These are phyloP conservation scores for Labrus mixtus DNA, from an alignment of 2,113 vertebrate genomes.

Conservation along the genomic window DNA sequence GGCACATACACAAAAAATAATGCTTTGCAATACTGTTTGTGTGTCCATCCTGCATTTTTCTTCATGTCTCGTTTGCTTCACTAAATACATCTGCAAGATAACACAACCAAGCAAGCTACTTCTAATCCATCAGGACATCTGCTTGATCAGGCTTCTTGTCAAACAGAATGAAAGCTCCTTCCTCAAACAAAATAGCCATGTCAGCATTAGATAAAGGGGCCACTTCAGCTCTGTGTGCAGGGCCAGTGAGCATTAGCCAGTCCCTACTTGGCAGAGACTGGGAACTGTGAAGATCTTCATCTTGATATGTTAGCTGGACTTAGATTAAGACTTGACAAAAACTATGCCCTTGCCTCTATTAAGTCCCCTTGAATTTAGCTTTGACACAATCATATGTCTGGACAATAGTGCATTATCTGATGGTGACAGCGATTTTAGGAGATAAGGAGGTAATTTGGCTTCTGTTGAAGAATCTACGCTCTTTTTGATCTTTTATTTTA, in stretches of 20 bases:
- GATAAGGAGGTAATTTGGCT: no score
- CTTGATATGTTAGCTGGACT: neutral
- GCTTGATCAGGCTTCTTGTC: constrained; percentile 61
- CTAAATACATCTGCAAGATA: constrained; percentile 40
- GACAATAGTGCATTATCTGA: neutral
- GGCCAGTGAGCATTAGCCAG: constrained; percentile 11
- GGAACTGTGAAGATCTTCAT: neutral
- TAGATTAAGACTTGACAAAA: neutral
- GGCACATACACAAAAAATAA: neutral
- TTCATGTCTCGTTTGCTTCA: constrained; percentile 37
- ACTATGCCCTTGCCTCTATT: neutral
- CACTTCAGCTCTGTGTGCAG: constrained; percentile 14
- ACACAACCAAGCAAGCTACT: constrained; percentile 44
- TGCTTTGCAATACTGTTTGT: constrained; percentile 17
- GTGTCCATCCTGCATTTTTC: constrained; percentile 26
- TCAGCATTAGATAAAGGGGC: constrained; percentile 45
- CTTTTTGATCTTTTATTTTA: no score
- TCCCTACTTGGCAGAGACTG: neutral
- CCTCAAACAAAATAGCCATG: constrained; percentile 49
- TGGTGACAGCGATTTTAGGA: no score
- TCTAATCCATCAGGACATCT: constrained; percentile 62
- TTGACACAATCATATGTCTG: neutral
- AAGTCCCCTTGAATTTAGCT: neutral
- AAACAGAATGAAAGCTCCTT: constrained; percentile 50
- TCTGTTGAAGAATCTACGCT: no score